Percentiles rank a stretch among this genome's conserved stretches.
Evolutionary conservation across 2,797 vertebrate species (phyloP).

Genomic region (Saxicola maurus): DNA sequence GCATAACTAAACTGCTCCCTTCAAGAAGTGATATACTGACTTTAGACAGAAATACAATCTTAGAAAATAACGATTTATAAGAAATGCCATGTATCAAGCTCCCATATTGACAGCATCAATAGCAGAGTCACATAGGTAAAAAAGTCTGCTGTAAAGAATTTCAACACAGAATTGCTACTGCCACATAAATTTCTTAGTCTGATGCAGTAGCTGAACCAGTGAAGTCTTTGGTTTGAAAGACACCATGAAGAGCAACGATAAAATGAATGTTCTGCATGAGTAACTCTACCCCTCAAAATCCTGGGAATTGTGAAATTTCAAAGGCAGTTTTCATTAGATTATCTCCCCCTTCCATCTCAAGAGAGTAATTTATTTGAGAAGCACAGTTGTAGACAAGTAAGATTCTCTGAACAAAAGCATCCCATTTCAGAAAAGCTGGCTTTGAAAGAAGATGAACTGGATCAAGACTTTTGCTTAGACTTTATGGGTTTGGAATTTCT

Average conservation of each 20-base stretch:
- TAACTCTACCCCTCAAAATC: background rate
- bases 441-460: background rate
- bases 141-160: background rate
- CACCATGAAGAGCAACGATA: background rate
- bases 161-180: background rate
- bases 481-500: background rate
- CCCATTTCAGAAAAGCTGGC: background rate
- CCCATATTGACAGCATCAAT: background rate
- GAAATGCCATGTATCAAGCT: background rate
- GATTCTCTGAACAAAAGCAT: background rate
- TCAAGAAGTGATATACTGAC: background rate
- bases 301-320: background rate
- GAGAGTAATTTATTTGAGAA: background rate
- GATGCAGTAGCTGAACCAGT: background rate
- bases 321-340: background rate
- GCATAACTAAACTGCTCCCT: conserved; percentile 1
- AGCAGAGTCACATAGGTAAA: background rate
- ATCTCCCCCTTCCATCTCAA: background rate
- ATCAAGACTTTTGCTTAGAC: background rate
- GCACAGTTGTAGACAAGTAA: background rate
- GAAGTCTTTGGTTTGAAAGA: background rate
- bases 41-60: background rate
- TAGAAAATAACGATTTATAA: background rate
- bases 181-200: background rate
- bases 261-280: background rate